phyloP scores from a whole-genome alignment of 2,113 vertebrate genomes.

The Patagioenas fasciata region DNA sequence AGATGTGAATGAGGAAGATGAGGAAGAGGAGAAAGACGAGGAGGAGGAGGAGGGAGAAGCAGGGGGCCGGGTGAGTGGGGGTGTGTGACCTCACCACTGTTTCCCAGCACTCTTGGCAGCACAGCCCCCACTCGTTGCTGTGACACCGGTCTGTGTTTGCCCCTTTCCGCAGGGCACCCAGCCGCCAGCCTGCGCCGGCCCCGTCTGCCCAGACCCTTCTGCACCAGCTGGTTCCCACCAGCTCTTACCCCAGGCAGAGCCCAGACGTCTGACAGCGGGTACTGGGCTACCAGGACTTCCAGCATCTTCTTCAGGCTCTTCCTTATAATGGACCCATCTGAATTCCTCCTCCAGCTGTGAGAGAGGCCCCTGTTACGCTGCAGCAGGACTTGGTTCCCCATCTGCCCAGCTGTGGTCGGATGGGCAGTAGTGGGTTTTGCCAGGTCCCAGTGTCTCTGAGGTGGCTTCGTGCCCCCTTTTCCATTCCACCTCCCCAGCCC shows the following conservation, averaged over 20 bases:
- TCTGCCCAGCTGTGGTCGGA: not conserved
- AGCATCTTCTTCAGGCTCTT: conserved; percentile 78
- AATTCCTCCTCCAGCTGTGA: conserved; percentile 76
- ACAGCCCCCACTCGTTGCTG: not conserved
- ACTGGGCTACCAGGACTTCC: conserved; percentile 83
- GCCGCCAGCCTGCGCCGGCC: not conserved
- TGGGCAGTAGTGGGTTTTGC: fast-evolving
- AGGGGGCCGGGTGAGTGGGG: not conserved
- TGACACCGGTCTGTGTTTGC: fast-evolving
- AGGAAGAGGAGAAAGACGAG: not conserved
- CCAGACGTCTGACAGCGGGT: conserved; percentile 63
- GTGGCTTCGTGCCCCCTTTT: not conserved
- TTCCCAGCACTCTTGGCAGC: too few species aligned
- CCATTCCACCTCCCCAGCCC: not conserved
- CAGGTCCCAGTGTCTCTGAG: not conserved
- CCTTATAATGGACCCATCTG: conserved; percentile 73
- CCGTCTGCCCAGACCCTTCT: not conserved
- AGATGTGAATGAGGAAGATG: too few species aligned
- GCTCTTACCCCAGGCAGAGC: conserved; percentile 84
- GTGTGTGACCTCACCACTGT: too few species aligned
- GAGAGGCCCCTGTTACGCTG: not conserved
- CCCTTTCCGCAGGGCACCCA: not conserved
- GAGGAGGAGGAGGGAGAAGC: not conserved
- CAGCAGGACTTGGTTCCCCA: not conserved
- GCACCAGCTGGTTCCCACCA: not conserved